These are phyloP conservation scores for Hyposoter didymator DNA, from an alignment of 2,888 invertebrate genomes.

Conservation along the genomic window DNA sequence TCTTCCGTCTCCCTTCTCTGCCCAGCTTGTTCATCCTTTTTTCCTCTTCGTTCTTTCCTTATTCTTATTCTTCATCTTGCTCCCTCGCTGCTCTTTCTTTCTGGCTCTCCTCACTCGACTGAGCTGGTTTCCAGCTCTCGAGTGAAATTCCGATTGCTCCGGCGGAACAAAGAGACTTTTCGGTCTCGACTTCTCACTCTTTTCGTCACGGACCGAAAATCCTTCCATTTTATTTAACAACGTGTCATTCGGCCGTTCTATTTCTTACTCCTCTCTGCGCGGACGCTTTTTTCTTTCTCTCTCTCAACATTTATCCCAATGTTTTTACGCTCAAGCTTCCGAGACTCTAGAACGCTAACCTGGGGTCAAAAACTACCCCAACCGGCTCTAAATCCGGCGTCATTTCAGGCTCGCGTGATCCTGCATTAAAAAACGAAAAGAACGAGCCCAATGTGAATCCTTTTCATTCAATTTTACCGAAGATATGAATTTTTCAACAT, in stretches of 20 bases:
- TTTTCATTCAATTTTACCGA: neutral
- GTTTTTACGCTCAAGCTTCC: neutral
- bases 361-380: no score
- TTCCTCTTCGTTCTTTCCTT: conserved; percentile 9
- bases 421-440: no score
- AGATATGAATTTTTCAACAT: no score
- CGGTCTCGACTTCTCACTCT: conserved; percentile 38
- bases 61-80: conserved; percentile 3
- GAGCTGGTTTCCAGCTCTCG: conserved; percentile 55
- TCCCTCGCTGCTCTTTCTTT: neutral
- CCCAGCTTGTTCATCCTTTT: neutral
- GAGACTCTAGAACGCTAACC: neutral
- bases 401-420: no score
- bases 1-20: conserved; percentile 43
- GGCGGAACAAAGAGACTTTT: conserved; percentile 61
- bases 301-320: neutral
- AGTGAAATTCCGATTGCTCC: conserved; percentile 60
- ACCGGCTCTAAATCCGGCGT: no score
- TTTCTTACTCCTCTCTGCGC: neutral
- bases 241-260: neutral
- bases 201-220: neutral
- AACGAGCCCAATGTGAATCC: no score
- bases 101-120: conserved; percentile 34
- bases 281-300: neutral
- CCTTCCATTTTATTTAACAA: neutral